Evolutionary conservation across 30 jellyfish, hydroid and myxozoan genomes (phyloP).

Genomic region (Aurelia coerulea): DNA sequence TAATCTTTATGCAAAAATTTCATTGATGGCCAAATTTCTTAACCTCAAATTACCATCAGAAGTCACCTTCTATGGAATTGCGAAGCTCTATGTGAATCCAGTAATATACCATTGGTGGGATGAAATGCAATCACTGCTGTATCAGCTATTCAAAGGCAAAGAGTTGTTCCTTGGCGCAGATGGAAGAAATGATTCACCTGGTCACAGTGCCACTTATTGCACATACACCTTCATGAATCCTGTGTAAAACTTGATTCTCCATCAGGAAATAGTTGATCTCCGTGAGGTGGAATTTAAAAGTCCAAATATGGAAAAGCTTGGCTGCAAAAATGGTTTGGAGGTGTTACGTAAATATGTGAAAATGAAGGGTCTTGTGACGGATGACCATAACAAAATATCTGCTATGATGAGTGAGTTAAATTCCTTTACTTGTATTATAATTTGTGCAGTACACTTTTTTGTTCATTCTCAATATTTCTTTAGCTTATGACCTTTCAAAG

Average conservation of each 20-base stretch:
- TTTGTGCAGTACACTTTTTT: neutral
- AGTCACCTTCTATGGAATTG: neutral
- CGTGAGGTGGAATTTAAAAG: neutral
- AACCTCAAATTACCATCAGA: constrained; percentile 25
- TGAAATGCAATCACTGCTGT: constrained; percentile 1
- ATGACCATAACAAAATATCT: constrained; percentile 7
- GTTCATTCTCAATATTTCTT: neutral
- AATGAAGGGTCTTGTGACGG: neutral
- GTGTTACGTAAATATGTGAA: neutral
- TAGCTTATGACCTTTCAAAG: neutral
- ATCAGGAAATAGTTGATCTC: neutral
- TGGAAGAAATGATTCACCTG: neutral
- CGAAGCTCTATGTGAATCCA: neutral
- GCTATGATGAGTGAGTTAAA: constrained; percentile 30
- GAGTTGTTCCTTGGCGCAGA: constrained; percentile 1
- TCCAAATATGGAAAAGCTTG: neutral
- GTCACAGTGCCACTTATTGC: neutral
- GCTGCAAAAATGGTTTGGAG: constrained; percentile 11
- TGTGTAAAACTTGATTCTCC: neutral
- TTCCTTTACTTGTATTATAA: neutral
- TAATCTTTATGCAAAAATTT: constrained; percentile 1
- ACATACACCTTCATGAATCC: constrained; percentile 16
- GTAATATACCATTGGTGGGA: neutral
- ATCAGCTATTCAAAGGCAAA: neutral
- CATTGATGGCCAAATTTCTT: constrained; percentile 1